phyloP scores from a whole-genome alignment of 2,113 vertebrate genomes.

The Turnix velox region DNA sequence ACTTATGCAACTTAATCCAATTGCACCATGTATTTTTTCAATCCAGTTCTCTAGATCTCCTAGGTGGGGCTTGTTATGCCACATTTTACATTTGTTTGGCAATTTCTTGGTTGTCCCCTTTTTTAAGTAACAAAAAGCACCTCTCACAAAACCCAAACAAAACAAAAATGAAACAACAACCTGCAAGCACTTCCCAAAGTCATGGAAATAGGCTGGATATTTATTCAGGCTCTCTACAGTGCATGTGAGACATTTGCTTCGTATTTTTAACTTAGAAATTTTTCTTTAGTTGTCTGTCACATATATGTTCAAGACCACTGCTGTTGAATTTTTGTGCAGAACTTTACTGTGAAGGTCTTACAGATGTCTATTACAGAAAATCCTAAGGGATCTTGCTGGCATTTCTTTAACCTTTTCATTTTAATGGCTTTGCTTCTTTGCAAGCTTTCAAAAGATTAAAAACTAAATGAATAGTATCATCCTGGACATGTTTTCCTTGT shows the following conservation, averaged over 20 bases:
- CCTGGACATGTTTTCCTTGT: background rate
- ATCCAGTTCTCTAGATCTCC: background rate
- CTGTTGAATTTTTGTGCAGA: background rate
- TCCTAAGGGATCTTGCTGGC: background rate
- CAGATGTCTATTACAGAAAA: background rate
- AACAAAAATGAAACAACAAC: rapidly evolving
- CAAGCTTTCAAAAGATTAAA: conserved; percentile 5
- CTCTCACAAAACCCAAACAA: rapidly evolving
- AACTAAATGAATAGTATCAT: background rate
- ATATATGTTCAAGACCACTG: background rate
- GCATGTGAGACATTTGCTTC: background rate
- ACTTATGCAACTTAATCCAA: background rate
- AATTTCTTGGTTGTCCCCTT: background rate
- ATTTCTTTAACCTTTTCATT: conserved; percentile 43
- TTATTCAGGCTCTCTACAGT: background rate
- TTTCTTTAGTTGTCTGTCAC: background rate
- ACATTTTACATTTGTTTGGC: background rate
- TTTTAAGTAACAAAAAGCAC: background rate
- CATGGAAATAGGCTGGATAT: background rate
- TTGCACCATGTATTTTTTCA: background rate
- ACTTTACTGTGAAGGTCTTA: background rate
- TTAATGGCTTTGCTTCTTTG: conserved; percentile 8
- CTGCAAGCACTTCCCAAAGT: rapidly evolving
- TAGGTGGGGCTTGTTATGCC: background rate
- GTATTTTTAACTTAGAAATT: background rate